A percentile compares a stretch with the other conserved stretches of the same genome.
Evolutionary conservation across 2,797 vertebrate species (phyloP).

Genomic region (Premnoplex brunnescens): DNA sequence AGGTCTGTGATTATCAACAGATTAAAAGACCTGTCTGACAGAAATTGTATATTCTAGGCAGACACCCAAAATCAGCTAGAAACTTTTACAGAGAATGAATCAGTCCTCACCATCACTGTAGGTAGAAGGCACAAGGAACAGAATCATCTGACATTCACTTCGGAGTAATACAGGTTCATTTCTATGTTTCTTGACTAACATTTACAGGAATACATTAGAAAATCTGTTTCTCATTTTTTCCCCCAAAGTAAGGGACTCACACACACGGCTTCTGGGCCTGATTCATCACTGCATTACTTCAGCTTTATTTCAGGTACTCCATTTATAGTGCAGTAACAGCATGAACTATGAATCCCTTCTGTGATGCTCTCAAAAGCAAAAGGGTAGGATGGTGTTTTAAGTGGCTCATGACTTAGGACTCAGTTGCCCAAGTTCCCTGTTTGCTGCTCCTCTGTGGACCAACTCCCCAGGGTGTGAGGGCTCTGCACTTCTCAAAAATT

Average conservation of each 20-base stretch:
- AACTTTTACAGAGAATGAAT: background rate
- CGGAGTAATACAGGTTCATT: background rate
- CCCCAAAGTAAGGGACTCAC: background rate
- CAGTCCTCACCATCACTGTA: background rate
- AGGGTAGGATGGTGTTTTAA: background rate
- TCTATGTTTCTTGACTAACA: background rate
- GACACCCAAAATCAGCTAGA: background rate
- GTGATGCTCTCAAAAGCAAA: background rate
- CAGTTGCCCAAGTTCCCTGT: background rate
- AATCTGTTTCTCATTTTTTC: background rate
- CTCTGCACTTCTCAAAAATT: background rate
- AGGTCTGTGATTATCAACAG: background rate
- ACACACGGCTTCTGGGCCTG: background rate
- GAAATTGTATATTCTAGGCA: background rate
- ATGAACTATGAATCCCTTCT: background rate
- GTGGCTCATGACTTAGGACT: background rate
- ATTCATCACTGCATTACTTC: conserved; percentile 2
- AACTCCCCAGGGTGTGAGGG: background rate
- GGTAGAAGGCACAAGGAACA: background rate
- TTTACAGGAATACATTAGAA: conserved; percentile 10
- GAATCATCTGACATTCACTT: conserved; percentile 13
- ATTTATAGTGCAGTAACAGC: background rate
- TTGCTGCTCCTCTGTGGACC: background rate
- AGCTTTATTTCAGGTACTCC: background rate
- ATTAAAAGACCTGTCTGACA: conserved; percentile 1